These are phyloP conservation scores for Hyperoplus lanceolatus DNA, from an alignment of 2,797 vertebrate genomes.

Conservation along the genomic window DNA sequence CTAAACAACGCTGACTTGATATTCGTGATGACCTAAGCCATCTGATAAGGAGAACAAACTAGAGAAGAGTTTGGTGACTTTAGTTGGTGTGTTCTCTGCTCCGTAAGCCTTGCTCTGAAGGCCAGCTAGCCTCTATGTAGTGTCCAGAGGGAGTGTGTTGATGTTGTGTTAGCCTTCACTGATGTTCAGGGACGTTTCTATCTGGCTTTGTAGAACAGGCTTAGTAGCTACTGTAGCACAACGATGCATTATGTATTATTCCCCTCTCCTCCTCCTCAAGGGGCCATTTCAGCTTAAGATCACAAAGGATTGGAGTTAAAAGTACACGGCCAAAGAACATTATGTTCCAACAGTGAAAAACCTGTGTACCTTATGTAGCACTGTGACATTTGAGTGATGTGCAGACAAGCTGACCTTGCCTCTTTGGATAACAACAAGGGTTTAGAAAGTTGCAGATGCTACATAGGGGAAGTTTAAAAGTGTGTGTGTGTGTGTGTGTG, in stretches of 20 bases:
- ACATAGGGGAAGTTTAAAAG: too few relatives aligned
- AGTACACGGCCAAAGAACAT: constrained; percentile 12
- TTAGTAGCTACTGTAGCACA: constrained; percentile 21
- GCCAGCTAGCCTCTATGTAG: constrained; percentile 13
- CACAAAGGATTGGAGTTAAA: constrained; percentile 37
- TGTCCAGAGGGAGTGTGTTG: constrained; percentile 54
- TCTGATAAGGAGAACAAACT: too few relatives aligned
- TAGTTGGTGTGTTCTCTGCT: constrained; percentile 48
- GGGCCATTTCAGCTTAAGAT: constrained; percentile 51
- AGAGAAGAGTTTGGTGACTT: constrained; percentile 47
- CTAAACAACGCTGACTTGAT: too few relatives aligned
- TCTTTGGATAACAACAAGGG: not conserved
- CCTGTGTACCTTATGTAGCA: not conserved
- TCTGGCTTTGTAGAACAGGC: constrained; percentile 68
- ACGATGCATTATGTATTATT: constrained; percentile 64
- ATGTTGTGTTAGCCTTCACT: constrained; percentile 58
- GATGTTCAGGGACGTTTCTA: constrained; percentile 68
- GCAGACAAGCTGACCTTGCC: not conserved
- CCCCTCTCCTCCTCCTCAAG: constrained; percentile 10
- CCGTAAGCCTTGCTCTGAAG: constrained; percentile 53
- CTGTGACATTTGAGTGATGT: constrained; percentile 5
- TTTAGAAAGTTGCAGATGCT: not conserved
- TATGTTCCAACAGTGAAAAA: not conserved
- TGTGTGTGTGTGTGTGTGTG: too few relatives aligned
- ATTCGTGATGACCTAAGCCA: too few relatives aligned